Evolutionary conservation across 2,113 vertebrate species (phyloP).

Genomic region (Phyllostomus hastatus): DNA sequence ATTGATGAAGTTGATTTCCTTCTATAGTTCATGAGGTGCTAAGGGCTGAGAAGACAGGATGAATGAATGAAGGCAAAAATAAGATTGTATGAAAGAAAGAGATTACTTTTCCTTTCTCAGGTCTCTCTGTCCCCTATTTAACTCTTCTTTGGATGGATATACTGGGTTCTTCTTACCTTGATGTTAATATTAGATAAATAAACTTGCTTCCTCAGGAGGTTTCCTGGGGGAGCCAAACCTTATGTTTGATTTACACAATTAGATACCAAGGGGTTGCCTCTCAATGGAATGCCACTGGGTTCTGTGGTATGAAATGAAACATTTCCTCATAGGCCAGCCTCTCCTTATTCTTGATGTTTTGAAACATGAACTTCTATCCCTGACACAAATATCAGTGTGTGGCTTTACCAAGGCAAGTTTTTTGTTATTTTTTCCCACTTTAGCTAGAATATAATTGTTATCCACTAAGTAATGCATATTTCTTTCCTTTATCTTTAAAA

Average conservation of each 20-base stretch:
- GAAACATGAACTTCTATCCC: neutral
- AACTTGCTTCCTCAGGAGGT: neutral
- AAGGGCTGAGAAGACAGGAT: neutral
- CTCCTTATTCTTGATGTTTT: neutral
- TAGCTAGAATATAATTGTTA: neutral
- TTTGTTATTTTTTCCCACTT: neutral
- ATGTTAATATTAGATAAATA: neutral
- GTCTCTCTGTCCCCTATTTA: neutral
- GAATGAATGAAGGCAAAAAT: neutral
- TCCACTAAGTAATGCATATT: neutral
- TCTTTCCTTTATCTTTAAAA: neutral
- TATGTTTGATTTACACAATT: neutral
- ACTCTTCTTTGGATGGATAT: neutral
- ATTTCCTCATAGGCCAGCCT: neutral
- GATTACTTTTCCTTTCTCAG: neutral
- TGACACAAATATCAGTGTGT: neutral
- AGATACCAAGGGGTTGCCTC: neutral
- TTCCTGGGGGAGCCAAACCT: neutral
- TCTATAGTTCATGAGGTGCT: neutral
- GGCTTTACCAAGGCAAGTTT: neutral
- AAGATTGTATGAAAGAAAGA: neutral
- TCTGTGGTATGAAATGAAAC: neutral
- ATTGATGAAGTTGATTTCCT: neutral
- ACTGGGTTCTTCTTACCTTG: neutral
- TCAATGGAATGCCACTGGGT: neutral